phyloP scores from a whole-genome alignment of 1,140 invertebrate genomes.

The Dinoponera quadriceps region DNA sequence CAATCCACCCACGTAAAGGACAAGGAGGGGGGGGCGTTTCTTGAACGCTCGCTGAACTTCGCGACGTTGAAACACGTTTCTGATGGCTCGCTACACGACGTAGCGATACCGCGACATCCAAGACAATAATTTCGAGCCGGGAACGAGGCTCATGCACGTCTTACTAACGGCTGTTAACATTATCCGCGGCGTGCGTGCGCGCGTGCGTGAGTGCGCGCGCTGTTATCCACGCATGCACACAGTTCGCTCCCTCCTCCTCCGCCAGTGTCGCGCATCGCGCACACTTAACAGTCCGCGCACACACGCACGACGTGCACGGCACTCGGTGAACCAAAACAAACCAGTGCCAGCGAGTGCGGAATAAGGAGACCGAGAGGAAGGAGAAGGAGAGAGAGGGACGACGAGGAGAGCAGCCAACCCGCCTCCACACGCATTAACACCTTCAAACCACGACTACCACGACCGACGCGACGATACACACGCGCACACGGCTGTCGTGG shows the following conservation, averaged over 20 bases:
- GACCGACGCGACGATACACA: slow-evolving; percentile 17
- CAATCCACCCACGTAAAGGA: not conserved
- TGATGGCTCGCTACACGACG: slow-evolving; percentile 5
- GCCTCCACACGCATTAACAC: slow-evolving; percentile 76
- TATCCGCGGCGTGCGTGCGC: slow-evolving; percentile 51
- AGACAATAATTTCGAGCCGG: slow-evolving; percentile 54
- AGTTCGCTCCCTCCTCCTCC: not conserved
- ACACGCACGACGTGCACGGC: slow-evolving; percentile 66
- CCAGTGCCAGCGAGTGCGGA: slow-evolving; percentile 64
- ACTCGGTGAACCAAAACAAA: slow-evolving; percentile 77
- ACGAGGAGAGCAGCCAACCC: slow-evolving; percentile 63
- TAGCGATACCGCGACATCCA: slow-evolving; percentile 26
- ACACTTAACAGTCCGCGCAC: slow-evolving; percentile 63
- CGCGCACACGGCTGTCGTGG: slow-evolving; percentile 10
- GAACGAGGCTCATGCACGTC: slow-evolving; percentile 48
- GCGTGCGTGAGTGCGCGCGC: slow-evolving; percentile 45
- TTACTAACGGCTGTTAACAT: slow-evolving; percentile 71
- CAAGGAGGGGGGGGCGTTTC: not conserved
- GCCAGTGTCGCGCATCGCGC: slow-evolving; percentile 64
- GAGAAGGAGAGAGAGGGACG: not conserved
- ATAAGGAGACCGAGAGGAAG: slow-evolving; percentile 60
- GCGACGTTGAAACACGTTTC: slow-evolving; percentile 13
- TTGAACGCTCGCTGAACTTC: no score
- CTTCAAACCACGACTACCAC: slow-evolving; percentile 62
- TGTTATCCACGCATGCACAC: slow-evolving; percentile 27